These are phyloP conservation scores for Gambelia wislizenii DNA, from an alignment of 2,797 vertebrate species.

Conservation along the genomic window DNA sequence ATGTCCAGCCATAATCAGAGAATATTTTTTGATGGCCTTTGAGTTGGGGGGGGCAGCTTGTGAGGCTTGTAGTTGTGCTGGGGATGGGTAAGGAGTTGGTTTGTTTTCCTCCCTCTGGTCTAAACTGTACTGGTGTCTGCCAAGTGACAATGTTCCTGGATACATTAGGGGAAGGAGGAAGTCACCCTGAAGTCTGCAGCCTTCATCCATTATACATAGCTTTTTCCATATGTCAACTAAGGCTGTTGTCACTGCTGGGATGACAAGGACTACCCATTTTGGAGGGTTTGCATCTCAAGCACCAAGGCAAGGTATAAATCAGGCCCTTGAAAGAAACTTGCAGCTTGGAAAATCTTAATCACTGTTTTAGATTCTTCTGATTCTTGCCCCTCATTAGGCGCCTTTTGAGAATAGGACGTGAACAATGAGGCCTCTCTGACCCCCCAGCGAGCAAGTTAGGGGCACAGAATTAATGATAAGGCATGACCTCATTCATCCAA, in stretches of 20 bases:
- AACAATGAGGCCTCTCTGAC: background rate
- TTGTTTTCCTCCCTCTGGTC: background rate
- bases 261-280: background rate
- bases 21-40: background rate
- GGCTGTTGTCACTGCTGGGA: background rate
- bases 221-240: constrained; percentile 11
- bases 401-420: background rate
- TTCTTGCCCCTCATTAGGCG: background rate
- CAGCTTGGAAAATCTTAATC: constrained; percentile 3
- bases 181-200: constrained; percentile 28
- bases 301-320: constrained; percentile 19
- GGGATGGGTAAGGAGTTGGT: background rate
- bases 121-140: background rate
- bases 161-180: constrained; percentile 11
- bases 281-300: background rate
- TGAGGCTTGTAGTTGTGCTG: background rate
- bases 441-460: background rate
- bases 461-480: background rate
- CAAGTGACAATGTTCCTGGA: constrained; percentile 29
- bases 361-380: background rate
- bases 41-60: background rate
- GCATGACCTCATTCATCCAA: background rate
- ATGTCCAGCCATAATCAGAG: background rate
- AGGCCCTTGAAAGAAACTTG: background rate
- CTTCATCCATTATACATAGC: constrained; percentile 14